Evolutionary conservation across 2,888 invertebrate genomes (phyloP).

Genomic region (Parnassius mnemosyne): DNA sequence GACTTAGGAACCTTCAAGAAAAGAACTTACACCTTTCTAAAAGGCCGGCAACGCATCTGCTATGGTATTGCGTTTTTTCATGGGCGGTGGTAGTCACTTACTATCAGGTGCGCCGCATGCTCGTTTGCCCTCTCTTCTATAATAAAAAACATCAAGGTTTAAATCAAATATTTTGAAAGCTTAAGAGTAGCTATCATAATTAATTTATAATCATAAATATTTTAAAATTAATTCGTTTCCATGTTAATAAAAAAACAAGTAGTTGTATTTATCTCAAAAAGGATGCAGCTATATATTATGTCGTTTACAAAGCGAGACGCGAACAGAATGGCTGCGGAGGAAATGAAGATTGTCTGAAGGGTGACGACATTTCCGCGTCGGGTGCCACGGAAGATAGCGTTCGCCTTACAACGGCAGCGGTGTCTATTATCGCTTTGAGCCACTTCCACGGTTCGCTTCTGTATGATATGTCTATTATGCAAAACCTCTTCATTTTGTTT

Average conservation of each 20-base stretch:
- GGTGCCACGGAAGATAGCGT: slow-evolving; percentile 52
- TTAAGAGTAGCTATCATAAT: too few species aligned
- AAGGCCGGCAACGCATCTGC: too few species aligned
- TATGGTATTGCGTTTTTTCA: too few species aligned
- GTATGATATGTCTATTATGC: slow-evolving; percentile 14
- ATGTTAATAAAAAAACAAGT: background rate
- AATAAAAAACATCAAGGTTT: too few species aligned
- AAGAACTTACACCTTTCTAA: too few species aligned
- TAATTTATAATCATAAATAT: too few species aligned
- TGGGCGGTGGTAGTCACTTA: too few species aligned
- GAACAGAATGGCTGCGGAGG: slow-evolving; percentile 58
- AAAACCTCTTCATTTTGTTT: slow-evolving; percentile 8
- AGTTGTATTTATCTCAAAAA: background rate
- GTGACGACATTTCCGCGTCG: slow-evolving; percentile 62
- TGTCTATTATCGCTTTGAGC: slow-evolving; percentile 48
- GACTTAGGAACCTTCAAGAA: too few species aligned
- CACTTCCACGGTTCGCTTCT: slow-evolving; percentile 13
- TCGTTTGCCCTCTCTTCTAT: too few species aligned
- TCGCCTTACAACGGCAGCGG: slow-evolving; percentile 47
- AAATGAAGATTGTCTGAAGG: slow-evolving; percentile 73
- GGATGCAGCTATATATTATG: slow-evolving; percentile 11
- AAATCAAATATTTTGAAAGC: too few species aligned
- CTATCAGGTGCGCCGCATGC: too few species aligned
- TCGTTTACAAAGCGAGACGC: slow-evolving; percentile 21
- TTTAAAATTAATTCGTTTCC: too few species aligned